Evolutionary conservation across 2,113 vertebrate species (phyloP).

Genomic region (Sinocyclocheilus maitianheensis): DNA sequence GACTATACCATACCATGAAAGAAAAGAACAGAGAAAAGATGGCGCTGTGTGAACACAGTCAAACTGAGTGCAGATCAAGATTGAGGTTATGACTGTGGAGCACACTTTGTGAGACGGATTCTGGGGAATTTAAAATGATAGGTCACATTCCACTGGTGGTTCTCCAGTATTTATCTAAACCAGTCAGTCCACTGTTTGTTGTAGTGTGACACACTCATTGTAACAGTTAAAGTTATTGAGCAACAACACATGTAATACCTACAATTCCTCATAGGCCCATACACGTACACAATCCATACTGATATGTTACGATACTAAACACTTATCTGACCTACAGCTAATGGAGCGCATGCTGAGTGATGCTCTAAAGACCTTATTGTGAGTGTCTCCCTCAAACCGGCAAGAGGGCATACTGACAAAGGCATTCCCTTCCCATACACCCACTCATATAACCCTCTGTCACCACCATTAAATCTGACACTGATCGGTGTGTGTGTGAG

Average conservation of each 20-base stretch:
- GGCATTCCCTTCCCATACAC: constrained; percentile 37
- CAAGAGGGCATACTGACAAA: constrained; percentile 43
- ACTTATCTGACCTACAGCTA: constrained; percentile 40
- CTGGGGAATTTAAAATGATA: constrained; percentile 17
- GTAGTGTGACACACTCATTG: not conserved
- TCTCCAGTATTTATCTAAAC: not conserved
- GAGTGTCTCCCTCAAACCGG: constrained; percentile 1
- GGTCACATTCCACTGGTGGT: constrained; percentile 40
- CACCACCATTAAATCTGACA: constrained; percentile 55
- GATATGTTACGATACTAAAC: constrained; percentile 24
- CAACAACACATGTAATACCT: not conserved
- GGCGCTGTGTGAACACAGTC: not conserved
- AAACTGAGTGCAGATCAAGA: not conserved
- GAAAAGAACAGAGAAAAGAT: not conserved
- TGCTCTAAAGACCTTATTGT: constrained; percentile 34
- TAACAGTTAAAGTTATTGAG: not conserved
- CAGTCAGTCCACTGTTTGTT: not conserved
- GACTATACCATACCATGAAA: not conserved
- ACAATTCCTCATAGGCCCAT: not conserved
- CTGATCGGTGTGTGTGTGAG: not conserved
- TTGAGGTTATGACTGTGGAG: not conserved
- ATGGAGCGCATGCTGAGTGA: constrained; percentile 53
- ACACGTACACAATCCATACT: constrained; percentile 4
- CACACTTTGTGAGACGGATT: not conserved
- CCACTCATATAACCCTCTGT: constrained; percentile 53